Conservation (phyloP, 1,140 invertebrate species). For the Pararge aegeria region DNA sequence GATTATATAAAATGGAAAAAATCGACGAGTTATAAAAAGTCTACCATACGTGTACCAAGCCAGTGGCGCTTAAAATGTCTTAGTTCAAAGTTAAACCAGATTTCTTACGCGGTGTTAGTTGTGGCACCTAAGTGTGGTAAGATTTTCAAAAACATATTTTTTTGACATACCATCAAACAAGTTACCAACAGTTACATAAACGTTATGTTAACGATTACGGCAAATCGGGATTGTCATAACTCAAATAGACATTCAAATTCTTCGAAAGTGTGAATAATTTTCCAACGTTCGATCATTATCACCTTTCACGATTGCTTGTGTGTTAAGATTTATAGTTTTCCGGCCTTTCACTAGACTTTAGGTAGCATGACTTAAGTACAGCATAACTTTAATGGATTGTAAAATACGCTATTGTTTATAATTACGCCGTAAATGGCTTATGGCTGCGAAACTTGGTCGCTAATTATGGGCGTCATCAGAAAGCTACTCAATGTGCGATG, state of each 20-base stretch:
- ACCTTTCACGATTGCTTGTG: conserved; percentile 53
- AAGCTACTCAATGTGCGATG: too few relatives aligned
- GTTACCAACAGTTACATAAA: not conserved
- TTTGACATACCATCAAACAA: not conserved
- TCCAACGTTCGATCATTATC: conserved; percentile 42
- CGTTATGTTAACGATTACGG: not conserved
- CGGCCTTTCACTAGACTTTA: conserved; percentile 47
- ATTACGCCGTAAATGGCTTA: not conserved
- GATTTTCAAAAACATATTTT: not conserved
- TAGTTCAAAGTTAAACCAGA: too few relatives aligned
- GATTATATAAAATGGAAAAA: too few relatives aligned
- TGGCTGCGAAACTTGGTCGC: too few relatives aligned
- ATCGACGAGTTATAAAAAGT: too few relatives aligned
- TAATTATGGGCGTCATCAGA: too few relatives aligned
- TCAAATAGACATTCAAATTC: conserved; percentile 39
- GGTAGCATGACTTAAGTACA: conserved; percentile 6
- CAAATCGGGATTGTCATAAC: conserved; percentile 29
- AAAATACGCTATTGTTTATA: conserved; percentile 5
- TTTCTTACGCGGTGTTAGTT: too few relatives aligned
- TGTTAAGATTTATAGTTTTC: conserved; percentile 45
- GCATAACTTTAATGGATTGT: conserved; percentile 11
- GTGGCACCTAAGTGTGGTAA: too few relatives aligned
- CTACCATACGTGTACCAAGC: too few relatives aligned
- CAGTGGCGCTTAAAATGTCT: too few relatives aligned
- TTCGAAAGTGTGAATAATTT: conserved; percentile 62